Conservation (phyloP, 2,113 vertebrate genomes). For the Bucco capensis region DNA sequence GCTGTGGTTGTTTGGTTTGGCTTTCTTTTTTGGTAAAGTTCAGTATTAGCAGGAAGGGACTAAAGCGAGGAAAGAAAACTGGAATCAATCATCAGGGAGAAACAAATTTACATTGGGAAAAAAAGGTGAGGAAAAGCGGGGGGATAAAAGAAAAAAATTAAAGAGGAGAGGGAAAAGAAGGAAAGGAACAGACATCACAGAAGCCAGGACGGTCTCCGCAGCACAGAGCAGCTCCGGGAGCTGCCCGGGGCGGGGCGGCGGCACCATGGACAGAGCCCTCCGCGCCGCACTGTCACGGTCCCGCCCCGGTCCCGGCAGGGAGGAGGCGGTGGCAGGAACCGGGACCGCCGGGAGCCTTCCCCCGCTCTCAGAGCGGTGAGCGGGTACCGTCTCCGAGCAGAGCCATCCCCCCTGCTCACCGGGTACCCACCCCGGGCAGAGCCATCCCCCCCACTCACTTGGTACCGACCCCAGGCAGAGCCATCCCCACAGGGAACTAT, state of each 20-base stretch:
- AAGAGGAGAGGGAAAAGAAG: accelerated
- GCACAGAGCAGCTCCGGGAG: too few species aligned
- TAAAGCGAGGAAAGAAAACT: not conserved
- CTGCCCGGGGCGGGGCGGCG: not conserved
- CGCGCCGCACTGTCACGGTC: too few species aligned
- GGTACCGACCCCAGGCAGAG: too few species aligned
- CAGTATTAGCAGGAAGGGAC: not conserved
- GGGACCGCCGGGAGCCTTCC: not conserved
- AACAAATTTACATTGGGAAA: too few species aligned
- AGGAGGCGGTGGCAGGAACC: not conserved
- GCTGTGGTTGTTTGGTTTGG: not conserved
- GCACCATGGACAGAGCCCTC: slow-evolving; percentile 17
- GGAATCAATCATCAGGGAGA: not conserved
- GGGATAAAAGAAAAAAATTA: not conserved
- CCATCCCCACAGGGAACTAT: accelerated
- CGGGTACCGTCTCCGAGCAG: not conserved
- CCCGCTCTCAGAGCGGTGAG: not conserved
- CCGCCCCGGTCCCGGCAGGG: not conserved
- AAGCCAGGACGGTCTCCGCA: too few species aligned
- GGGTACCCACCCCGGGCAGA: too few species aligned
- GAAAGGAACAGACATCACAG: not conserved
- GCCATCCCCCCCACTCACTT: too few species aligned
- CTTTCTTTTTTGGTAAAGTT: not conserved
- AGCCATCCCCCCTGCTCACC: too few species aligned
- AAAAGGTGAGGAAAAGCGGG: accelerated